These are phyloP conservation scores for Acanthaster planci DNA, from an alignment of 35 echinoderm and acorn worm genomes.

Conservation along the genomic window DNA sequence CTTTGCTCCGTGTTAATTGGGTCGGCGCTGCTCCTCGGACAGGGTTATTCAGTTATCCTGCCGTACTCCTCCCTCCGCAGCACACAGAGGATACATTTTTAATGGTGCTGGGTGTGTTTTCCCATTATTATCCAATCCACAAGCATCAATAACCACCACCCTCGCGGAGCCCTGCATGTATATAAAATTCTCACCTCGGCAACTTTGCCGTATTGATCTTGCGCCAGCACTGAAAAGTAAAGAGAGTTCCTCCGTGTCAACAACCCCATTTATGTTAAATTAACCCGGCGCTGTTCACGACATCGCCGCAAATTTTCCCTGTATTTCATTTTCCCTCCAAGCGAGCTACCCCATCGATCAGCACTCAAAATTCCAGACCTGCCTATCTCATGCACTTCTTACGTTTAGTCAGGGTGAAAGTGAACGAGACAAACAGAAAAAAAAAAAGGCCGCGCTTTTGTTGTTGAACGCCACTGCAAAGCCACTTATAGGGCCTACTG, in stretches of 20 bases:
- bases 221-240: background rate
- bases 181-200: background rate
- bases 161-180: background rate
- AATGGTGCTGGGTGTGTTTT: background rate
- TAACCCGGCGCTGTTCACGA: constrained; percentile 5
- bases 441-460: too few relatives aligned
- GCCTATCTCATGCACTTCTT: background rate
- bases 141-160: background rate
- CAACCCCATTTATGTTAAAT: background rate
- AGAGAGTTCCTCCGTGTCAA: constrained; percentile 1
- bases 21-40: too few relatives aligned
- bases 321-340: background rate
- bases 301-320: background rate
- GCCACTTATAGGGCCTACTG: background rate
- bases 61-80: too few relatives aligned
- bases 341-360: background rate
- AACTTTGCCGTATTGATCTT: background rate
- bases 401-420: too few relatives aligned
- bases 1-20: too few relatives aligned
- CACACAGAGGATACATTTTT: background rate
- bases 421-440: too few relatives aligned
- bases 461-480: background rate
- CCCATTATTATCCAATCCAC: background rate
- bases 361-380: background rate
- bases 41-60: too few relatives aligned